Evolutionary conservation across 2,113 vertebrate species (phyloP).

Genomic region (Labrus mixtus): DNA sequence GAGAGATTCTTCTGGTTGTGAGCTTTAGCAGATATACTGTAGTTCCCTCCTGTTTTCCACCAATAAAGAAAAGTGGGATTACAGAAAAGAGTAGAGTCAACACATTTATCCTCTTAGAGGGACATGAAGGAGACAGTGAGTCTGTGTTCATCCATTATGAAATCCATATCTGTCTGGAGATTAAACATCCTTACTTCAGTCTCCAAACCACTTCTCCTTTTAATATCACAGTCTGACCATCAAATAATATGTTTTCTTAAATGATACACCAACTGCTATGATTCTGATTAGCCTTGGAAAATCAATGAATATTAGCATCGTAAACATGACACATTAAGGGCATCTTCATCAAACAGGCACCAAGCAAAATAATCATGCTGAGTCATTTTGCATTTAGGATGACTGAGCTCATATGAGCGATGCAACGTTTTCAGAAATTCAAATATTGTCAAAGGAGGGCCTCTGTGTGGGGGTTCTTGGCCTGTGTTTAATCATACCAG

Average conservation of each 20-base stretch:
- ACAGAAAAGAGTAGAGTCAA: constrained; percentile 62
- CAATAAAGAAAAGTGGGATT: constrained; percentile 2
- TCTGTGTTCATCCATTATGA: constrained; percentile 74
- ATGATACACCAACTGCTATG: constrained; percentile 53
- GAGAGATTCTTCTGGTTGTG: too few relatives aligned
- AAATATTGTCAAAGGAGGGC: too few relatives aligned
- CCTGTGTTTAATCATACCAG: too few relatives aligned
- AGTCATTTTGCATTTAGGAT: not conserved
- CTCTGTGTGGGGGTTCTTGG: too few relatives aligned
- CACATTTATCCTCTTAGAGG: constrained; percentile 69
- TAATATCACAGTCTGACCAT: constrained; percentile 27
- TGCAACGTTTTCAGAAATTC: constrained; percentile 6
- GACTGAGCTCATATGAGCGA: constrained; percentile 24
- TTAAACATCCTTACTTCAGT: constrained; percentile 47
- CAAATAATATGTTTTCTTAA: constrained; percentile 39
- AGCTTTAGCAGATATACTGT: too few relatives aligned
- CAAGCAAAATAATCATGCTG: not conserved
- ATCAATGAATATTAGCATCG: constrained; percentile 15
- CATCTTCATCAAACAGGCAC: constrained; percentile 10
- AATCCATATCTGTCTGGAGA: constrained; percentile 75
- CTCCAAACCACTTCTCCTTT: not conserved
- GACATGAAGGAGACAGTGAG: constrained; percentile 67
- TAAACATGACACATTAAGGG: constrained; percentile 3
- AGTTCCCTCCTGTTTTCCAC: too few relatives aligned
- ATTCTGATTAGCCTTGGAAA: constrained; percentile 32